Evolutionary conservation across 2,113 vertebrate genomes (phyloP).

Genomic region (Turnix velox): DNA sequence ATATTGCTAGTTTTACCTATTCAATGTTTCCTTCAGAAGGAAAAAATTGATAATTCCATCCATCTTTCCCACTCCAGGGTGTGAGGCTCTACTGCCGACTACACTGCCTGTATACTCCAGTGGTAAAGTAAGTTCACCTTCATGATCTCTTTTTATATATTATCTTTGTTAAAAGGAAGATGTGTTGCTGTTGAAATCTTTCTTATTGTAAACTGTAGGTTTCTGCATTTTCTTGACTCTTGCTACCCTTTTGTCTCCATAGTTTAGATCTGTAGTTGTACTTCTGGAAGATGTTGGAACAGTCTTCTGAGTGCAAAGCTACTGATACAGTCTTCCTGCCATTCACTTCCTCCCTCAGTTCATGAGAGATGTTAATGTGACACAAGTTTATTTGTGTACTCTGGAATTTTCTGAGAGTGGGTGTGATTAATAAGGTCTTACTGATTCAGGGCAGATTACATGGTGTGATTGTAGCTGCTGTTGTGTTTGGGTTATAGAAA

Average conservation of each 20-base stretch:
- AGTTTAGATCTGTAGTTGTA: neutral
- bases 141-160: neutral
- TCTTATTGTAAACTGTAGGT: neutral
- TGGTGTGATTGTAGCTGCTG: neutral
- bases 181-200: neutral
- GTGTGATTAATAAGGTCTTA: neutral
- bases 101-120: slow-evolving; percentile 89
- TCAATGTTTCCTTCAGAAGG: neutral
- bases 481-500: neutral
- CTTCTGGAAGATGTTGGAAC: neutral
- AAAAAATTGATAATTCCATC: neutral
- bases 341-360: neutral
- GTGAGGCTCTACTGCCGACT: slow-evolving; percentile 96
- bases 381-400: neutral
- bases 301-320: neutral
- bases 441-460: neutral
- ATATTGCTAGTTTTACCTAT: neutral
- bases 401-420: neutral
- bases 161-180: neutral
- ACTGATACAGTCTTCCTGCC: neutral
- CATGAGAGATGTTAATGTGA: neutral
- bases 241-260: neutral
- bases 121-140: slow-evolving; percentile 90
- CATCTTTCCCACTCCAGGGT: slow-evolving; percentile 77
- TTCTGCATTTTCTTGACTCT: neutral